Evolutionary conservation across 2,888 invertebrate species (phyloP).

Genomic region (Isotomurus palustris): DNA sequence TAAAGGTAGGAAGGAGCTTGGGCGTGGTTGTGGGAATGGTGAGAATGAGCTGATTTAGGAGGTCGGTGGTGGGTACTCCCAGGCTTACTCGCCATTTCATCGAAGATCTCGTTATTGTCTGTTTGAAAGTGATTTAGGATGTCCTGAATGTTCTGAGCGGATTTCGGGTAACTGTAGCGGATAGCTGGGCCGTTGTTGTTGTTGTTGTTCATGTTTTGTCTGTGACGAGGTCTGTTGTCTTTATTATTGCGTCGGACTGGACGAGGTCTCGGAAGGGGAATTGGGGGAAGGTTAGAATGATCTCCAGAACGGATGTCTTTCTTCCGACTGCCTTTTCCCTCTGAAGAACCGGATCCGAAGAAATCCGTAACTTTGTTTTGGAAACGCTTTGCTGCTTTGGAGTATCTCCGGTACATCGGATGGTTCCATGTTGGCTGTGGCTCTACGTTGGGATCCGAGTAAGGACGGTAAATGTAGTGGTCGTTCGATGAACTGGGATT

Average conservation of each 20-base stretch:
- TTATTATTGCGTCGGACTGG: background rate
- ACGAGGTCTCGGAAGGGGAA: constrained; percentile 17
- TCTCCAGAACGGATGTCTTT: constrained; percentile 1
- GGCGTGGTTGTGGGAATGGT: background rate
- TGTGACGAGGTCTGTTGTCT: background rate
- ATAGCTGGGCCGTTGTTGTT: constrained; percentile 13
- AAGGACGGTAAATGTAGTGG: background rate
- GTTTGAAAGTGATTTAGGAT: constrained; percentile 43
- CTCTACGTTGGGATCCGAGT: background rate
- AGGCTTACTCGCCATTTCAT: constrained; percentile 17
- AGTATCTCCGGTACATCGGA: constrained; percentile 1
- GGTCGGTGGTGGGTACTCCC: background rate
- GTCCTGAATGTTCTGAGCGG: constrained; percentile 46
- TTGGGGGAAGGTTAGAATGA: constrained; percentile 10
- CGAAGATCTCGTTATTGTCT: constrained; percentile 17
- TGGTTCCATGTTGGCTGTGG: constrained; percentile 8
- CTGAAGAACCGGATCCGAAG: background rate
- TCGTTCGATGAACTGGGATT: background rate
- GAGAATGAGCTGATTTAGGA: background rate
- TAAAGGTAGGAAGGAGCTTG: background rate
- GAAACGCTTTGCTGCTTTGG: background rate
- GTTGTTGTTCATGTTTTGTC: background rate
- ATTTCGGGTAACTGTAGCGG: constrained; percentile 42
- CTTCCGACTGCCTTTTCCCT: background rate
- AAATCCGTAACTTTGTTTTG: constrained; percentile 3